phyloP scores from a whole-genome alignment of 2,888 invertebrate genomes.

The Nomada hirtipes region DNA sequence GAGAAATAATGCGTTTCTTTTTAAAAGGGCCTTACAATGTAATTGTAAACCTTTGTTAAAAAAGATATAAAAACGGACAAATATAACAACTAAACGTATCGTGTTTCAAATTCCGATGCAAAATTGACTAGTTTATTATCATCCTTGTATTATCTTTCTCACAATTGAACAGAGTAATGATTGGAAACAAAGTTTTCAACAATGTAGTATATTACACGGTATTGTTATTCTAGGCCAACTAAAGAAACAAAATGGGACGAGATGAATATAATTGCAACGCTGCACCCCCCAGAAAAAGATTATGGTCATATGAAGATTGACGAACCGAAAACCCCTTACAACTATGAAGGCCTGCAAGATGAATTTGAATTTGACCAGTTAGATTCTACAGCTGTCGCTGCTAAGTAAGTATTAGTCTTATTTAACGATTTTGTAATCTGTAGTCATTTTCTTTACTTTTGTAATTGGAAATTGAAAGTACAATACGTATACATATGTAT shows the following conservation, averaged over 20 bases:
- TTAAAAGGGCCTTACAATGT: too few species aligned
- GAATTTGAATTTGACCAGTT: constrained; percentile 88
- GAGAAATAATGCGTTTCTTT: too few species aligned
- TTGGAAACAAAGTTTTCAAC: neutral
- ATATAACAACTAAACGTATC: neutral
- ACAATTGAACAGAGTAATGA: neutral
- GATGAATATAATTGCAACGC: constrained; percentile 98
- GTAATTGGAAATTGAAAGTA: neutral
- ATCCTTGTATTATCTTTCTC: neutral
- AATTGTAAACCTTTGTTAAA: too few species aligned
- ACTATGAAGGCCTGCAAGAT: constrained; percentile 86
- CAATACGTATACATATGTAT: neutral
- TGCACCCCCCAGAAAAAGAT: constrained; percentile 99
- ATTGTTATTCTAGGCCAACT: constrained; percentile 73
- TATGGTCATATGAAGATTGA: constrained; percentile 99
- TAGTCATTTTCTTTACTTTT: too few species aligned
- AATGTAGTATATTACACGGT: neutral
- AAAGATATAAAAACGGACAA: too few species aligned
- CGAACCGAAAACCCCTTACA: constrained; percentile 98
- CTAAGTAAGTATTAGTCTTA: constrained; percentile 86
- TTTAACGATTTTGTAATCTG: too few species aligned
- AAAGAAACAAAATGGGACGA: constrained; percentile 96
- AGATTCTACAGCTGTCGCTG: constrained; percentile 90
- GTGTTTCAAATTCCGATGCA: neutral
- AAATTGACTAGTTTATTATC: neutral